Evolutionary conservation across 2,113 vertebrate genomes (phyloP).

Genomic region (Tauraco erythrolophus): DNA sequence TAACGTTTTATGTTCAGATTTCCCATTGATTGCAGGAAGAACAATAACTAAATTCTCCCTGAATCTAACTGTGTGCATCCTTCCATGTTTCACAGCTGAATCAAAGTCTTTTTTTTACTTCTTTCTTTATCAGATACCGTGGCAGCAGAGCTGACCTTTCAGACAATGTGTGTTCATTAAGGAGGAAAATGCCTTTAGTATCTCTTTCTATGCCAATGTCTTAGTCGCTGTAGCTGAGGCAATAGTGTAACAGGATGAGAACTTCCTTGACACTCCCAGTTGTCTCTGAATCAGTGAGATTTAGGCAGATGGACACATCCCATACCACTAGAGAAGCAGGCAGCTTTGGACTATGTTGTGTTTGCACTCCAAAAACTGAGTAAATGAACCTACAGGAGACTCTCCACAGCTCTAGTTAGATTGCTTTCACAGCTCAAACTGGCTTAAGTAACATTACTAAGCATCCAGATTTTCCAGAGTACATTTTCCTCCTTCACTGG

Average conservation of each 20-base stretch:
- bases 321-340: background rate
- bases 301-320: background rate
- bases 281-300: background rate
- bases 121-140: background rate
- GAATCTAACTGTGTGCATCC: background rate
- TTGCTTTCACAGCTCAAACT: background rate
- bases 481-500: background rate
- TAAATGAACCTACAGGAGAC: background rate
- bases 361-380: background rate
- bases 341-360: background rate
- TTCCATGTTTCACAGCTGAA: background rate
- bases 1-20: background rate
- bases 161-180: background rate
- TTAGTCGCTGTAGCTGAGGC: background rate
- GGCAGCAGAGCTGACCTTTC: background rate
- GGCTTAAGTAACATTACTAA: background rate
- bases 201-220: background rate
- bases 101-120: background rate
- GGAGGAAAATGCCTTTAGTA: background rate
- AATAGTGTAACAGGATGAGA: background rate
- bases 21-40: background rate
- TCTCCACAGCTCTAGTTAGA: background rate
- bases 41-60: background rate
- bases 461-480: background rate
- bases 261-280: background rate